Percentiles rank a stretch among this genome's conserved stretches.
phyloP scores from a whole-genome alignment of 1,140 invertebrate species.

The Pomacea maculata region DNA sequence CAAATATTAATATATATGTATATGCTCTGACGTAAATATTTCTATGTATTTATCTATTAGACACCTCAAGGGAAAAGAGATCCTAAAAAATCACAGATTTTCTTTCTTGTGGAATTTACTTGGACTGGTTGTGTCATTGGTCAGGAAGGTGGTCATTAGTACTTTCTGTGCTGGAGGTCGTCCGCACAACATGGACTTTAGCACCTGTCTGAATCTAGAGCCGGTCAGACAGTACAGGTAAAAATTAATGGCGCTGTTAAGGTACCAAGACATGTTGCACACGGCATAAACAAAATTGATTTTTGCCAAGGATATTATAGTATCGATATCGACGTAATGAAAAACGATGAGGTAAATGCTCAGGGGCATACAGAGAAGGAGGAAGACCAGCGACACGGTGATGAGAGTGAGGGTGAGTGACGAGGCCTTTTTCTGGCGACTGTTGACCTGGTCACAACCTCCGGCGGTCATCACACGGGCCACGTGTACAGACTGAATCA shows the following conservation, averaged over 20 bases:
- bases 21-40: too few species aligned
- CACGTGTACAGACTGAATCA: constrained; percentile 1
- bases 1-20: too few species aligned
- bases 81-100: too few species aligned
- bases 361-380: constrained; percentile 23
- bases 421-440: background rate
- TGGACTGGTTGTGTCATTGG: too few species aligned
- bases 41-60: too few species aligned
- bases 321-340: background rate
- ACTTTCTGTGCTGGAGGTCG: too few species aligned
- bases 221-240: constrained; percentile 33
- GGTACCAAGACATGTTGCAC: constrained; percentile 27
- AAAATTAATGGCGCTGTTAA: constrained; percentile 32
- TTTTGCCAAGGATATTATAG: too few species aligned
- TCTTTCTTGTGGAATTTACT: too few species aligned
- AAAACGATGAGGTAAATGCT: constrained; percentile 25
- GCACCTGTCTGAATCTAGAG: too few species aligned
- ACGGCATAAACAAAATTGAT: constrained; percentile 10
- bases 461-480: background rate
- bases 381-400: constrained; percentile 15
- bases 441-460: background rate
- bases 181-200: too few species aligned
- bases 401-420: constrained; percentile 28
- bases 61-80: too few species aligned
- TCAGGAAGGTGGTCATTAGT: too few species aligned